phyloP scores from a whole-genome alignment of 1,140 invertebrate genomes.

The Panagrolaimus sp. region DNA sequence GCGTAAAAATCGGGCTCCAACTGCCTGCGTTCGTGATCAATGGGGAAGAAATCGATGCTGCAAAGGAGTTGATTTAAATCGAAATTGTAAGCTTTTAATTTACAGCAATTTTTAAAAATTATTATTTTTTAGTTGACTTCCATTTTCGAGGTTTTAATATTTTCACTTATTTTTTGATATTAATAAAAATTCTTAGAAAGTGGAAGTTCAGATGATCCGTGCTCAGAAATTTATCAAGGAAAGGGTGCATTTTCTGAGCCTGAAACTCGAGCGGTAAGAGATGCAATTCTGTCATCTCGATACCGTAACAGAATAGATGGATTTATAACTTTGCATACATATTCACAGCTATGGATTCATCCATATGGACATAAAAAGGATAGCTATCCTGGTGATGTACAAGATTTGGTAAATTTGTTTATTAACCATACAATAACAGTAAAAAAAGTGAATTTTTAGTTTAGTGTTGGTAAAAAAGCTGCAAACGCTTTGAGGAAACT shows the following conservation, averaged over 20 bases:
- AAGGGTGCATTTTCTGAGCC: constrained; percentile 53
- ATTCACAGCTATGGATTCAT: constrained; percentile 59
- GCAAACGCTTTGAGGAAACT: constrained; percentile 43
- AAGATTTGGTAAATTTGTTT: constrained; percentile 48
- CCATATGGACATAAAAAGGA: constrained; percentile 56
- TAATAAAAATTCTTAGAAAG: constrained; percentile 39
- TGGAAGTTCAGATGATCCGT: constrained; percentile 56
- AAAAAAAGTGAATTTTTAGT: constrained; percentile 41
- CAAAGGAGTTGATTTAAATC: constrained; percentile 54
- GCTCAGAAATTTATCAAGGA: constrained; percentile 57
- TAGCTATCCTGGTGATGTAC: constrained; percentile 54
- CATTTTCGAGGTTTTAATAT: neutral
- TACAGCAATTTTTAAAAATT: no score
- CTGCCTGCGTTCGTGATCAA: constrained; percentile 44
- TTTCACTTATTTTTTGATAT: constrained; percentile 18
- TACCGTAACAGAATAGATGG: constrained; percentile 53
- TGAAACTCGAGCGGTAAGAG: constrained; percentile 51
- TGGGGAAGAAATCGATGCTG: constrained; percentile 53
- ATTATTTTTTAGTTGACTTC: neutral
- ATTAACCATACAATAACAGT: neutral
- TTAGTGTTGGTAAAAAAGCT: constrained; percentile 53
- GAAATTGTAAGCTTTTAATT: constrained; percentile 30
- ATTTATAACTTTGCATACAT: constrained; percentile 55
- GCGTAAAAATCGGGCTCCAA: constrained; percentile 54
- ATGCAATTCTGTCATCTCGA: constrained; percentile 49